These are phyloP conservation scores for Pseudoatta argentina DNA, from an alignment of 1,140 invertebrate species.

Conservation along the genomic window DNA sequence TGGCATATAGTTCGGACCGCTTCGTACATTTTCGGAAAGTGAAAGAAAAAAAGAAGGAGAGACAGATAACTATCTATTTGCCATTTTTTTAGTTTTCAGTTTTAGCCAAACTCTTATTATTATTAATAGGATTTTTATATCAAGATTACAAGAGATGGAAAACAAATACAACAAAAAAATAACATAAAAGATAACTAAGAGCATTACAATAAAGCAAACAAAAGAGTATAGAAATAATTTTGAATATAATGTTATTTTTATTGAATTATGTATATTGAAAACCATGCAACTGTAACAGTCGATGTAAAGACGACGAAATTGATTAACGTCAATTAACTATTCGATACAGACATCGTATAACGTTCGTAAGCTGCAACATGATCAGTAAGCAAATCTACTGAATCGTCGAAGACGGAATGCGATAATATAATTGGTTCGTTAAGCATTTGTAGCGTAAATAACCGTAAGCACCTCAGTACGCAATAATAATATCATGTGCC, in stretches of 20 bases:
- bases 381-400: conserved; percentile 24
- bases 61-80: too few species aligned
- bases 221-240: background rate
- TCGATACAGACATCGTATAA: background rate
- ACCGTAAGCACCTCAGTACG: background rate
- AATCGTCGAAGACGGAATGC: conserved; percentile 36
- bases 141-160: background rate
- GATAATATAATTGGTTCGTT: conserved; percentile 48
- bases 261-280: conserved; percentile 19
- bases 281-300: background rate
- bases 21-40: too few species aligned
- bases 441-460: conserved; percentile 14
- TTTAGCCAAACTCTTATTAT: too few species aligned
- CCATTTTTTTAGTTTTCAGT: too few species aligned
- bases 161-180: background rate
- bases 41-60: too few species aligned
- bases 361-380: background rate
- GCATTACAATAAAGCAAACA: background rate
- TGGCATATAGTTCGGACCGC: too few species aligned
- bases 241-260: background rate
- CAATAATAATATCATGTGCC: background rate
- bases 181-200: background rate
- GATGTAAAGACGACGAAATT: background rate
- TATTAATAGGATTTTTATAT: too few species aligned
- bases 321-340: conserved; percentile 48